Evolutionary conservation across 2,888 invertebrate genomes (phyloP), one percentile per base, ranked within the genome.

Genomic region (Drosophila leonis): DNA sequence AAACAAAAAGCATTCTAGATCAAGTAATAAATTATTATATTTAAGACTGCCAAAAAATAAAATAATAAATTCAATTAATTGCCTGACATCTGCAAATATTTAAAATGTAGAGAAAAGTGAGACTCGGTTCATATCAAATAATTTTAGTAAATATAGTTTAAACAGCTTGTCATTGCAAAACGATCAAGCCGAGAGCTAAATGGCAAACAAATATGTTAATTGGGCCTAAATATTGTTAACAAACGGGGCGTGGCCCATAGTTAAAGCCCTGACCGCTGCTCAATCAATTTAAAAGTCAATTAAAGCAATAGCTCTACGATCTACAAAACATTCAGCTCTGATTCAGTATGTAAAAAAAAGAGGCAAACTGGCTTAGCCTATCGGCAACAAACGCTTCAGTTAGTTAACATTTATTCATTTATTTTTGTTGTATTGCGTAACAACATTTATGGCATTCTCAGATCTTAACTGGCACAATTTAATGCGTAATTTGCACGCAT

Each of bases 401-500:
- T 13, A 56, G 27, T 54, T 54, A 27, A n/a, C n/a, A 29, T 54
- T 54, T 54, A 54, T 35, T 56, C 60, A 57, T 67, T 42, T 46
- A 4, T 18, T 12, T 62, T 67, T 54, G 56, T 37, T 24, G 24
- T 42, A 42, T 56, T 65, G 55, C 67, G 57, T 57, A 18, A 55
- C 62, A 42, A 72, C 77, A 62, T 82, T 83, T 80, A 82, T 78
- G 72, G 80, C 80, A 80, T 80, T 71, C 49, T 67, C 35, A n/a
- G 75, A 80, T 78, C 64, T 71, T 69, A 82, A 80, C 80, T 83
- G 62, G 69, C 55, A 39, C 69, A 75, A 67, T 78, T 83, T 79
- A 65, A 79, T 79, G 81, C 79, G 75, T 77, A 65, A 82, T 72
- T 83, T 80, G 78, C 71, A 78, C 80, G 80, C 80, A 82, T 60